These are phyloP conservation scores for Diarsia brunnea DNA, from an alignment of 2,888 invertebrate genomes.

Conservation along the genomic window DNA sequence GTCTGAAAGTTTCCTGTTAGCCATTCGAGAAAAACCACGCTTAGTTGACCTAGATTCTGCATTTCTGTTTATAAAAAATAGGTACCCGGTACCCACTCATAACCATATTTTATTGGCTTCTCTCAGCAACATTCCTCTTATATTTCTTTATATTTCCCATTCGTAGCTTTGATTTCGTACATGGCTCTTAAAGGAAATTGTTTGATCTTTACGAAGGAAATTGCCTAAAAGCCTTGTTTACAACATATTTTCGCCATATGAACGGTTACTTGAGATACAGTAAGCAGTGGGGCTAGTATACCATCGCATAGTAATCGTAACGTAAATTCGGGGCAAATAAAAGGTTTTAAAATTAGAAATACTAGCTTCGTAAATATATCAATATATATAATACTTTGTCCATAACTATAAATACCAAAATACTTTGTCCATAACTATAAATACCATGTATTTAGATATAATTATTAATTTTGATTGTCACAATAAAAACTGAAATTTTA, in stretches of 20 bases:
- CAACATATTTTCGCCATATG: constrained; percentile 69
- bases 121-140: constrained; percentile 59
- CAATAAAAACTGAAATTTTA: too few species aligned
- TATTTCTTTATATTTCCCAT: constrained; percentile 66
- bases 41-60: constrained; percentile 62
- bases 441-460: too few species aligned
- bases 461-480: too few species aligned
- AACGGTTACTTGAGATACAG: constrained; percentile 49
- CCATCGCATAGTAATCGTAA: neutral
- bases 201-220: constrained; percentile 79
- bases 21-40: constrained; percentile 45
- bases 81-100: constrained; percentile 47
- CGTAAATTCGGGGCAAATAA: too few species aligned
- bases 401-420: too few species aligned
- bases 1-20: constrained; percentile 54
- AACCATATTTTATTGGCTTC: constrained; percentile 69
- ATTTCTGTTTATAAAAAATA: constrained; percentile 58
- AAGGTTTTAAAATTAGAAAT: neutral
- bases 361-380: neutral
- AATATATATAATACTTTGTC: too few species aligned
- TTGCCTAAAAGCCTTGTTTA: constrained; percentile 76
- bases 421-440: too few species aligned
- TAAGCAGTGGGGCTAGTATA: neutral
- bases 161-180: constrained; percentile 73
- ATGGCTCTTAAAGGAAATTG: constrained; percentile 74